phyloP scores from a whole-genome alignment of 2,797 vertebrate species.

The Zalophus californianus region DNA sequence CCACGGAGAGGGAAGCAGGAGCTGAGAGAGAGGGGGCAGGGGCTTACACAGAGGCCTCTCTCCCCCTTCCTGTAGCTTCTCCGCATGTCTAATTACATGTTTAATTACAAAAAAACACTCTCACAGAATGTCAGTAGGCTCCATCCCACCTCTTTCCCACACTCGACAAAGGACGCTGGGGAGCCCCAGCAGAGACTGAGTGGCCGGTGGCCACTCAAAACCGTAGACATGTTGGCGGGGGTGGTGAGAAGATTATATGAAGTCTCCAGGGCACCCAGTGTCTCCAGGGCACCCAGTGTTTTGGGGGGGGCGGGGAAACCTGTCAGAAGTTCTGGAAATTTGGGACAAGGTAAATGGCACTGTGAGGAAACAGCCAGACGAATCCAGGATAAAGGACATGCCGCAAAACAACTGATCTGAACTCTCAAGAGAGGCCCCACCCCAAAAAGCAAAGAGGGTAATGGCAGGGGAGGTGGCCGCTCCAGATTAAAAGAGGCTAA shows the following conservation, averaged over 20 bases:
- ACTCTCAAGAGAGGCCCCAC: not conserved
- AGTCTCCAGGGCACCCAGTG: not conserved
- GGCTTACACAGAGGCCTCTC: not conserved
- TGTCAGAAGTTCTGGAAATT: not conserved
- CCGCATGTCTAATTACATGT: not conserved
- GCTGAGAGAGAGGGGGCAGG: too few species aligned
- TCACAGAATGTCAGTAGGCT: not conserved
- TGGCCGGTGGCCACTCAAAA: not conserved
- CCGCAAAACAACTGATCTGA: not conserved
- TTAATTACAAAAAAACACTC: not conserved
- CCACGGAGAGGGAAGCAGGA: not conserved
- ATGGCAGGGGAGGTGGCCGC: not conserved
- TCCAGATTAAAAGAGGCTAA: not conserved
- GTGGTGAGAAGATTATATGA: not conserved
- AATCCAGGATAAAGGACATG: not conserved
- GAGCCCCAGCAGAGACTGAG: not conserved
- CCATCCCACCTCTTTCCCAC: not conserved
- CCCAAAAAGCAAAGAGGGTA: rapidly evolving
- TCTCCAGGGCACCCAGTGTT: not conserved
- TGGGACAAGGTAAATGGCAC: not conserved
- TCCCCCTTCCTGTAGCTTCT: not conserved
- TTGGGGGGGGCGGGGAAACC: not conserved
- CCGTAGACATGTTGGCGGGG: not conserved
- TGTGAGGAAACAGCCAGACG: not conserved
- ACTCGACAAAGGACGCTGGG: not conserved